Percentiles rank a stretch among this genome's conserved stretches.
Conservation (phyloP, 2,888 invertebrate genomes). For the Heliconius aoede region DNA sequence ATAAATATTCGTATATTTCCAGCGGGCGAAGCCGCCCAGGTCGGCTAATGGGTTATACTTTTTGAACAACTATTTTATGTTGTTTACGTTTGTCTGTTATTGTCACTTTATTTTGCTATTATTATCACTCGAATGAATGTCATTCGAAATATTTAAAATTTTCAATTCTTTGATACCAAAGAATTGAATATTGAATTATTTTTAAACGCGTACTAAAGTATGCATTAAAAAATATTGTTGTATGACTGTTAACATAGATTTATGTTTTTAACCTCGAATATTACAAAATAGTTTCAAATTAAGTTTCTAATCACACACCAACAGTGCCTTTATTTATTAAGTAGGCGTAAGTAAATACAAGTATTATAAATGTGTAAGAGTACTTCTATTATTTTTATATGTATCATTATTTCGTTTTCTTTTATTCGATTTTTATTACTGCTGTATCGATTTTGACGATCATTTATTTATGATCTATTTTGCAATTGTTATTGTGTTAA, state of each 20-base stretch:
- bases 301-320: not conserved
- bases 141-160: no score
- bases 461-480: not conserved
- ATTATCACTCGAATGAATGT: no score
- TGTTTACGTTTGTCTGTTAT: no score
- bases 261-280: not conserved
- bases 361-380: constrained; percentile 38
- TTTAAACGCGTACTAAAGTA: not conserved
- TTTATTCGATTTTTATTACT: not conserved
- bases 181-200: no score
- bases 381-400: constrained; percentile 4
- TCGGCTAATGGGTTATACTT: no score
- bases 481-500: not conserved
- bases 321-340: constrained; percentile 28
- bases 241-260: not conserved
- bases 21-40: no score
- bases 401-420: not conserved
- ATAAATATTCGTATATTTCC: no score
- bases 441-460: not conserved
- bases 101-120: no score
- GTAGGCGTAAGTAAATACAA: constrained; percentile 33
- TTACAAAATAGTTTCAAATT: not conserved
- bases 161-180: no score
- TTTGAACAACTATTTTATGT: no score
- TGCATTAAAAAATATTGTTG: no score